Base-by-base conservation (phyloP, 2,888 invertebrate genomes). In the Acanthosepion lycidas region DNA sequence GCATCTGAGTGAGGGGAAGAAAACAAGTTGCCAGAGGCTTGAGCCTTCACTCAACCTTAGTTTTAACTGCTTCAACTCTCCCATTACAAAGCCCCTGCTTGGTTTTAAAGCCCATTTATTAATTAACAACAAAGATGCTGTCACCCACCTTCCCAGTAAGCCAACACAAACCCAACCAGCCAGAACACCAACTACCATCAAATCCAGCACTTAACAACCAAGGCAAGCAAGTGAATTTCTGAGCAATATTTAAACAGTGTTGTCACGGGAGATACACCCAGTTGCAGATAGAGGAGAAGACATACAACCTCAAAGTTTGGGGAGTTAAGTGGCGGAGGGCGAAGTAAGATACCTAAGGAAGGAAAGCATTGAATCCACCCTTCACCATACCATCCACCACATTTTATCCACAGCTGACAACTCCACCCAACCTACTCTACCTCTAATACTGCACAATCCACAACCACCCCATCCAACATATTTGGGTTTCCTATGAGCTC, bases 251-350 rank as follows among this genome's bases (percentile, higher is more conserved):
- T 78, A 78, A 78, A 78, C n/a, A 78, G 78, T 78, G 78, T 78
- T 78, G 78, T 78, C n/a, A n/a, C 23, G 78, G 78, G n/a, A n/a
- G 78, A 78, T 78, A 78, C 78, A 78, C n/a, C n/a, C 78, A 78
- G 78, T 78, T 78, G n/a, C 78, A 33, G 78, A 78, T 78, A 26
- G 64, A 64, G 28, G n/a, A 78, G 78, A 78, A n/a, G 78, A 78
- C 12, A 78, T 8, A n/a, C n/a, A 78, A n/a, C 9, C 15, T 78
- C 5, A 42, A 15, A 33, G 78, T 78, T 78, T n/a, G 1, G 64
- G 78, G n/a, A n/a, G n/a, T 15, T 12, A 78, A 20, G 59, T 23
- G 20, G 59, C 23, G 59, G 59, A 6, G 23, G 59, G 15, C 1
- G 15, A 18, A 33, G 33, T 78, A n/a, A 18, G n/a, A 78, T 78